phyloP scores from a whole-genome alignment of 1,140 invertebrate genomes.

The Sarcophaga peregrina region DNA sequence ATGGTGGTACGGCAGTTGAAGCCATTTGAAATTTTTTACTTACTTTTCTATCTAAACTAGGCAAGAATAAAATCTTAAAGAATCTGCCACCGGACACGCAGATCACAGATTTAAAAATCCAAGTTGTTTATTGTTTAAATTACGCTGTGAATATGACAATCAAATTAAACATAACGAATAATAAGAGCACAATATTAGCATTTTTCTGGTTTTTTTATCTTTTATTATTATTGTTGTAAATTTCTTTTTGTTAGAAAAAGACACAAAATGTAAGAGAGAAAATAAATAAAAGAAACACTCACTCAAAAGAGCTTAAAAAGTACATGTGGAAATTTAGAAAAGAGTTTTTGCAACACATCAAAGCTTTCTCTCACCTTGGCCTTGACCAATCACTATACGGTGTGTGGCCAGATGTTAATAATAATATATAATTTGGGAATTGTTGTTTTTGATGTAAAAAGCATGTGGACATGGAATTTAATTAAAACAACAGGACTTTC shows the following conservation, averaged over 20 bases:
- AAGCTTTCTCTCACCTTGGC: constrained; percentile 51
- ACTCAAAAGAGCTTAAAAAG: background rate
- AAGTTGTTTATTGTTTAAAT: constrained; percentile 7
- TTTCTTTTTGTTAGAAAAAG: no score
- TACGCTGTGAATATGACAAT: constrained; percentile 37
- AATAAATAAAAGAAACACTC: no score
- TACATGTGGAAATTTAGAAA: background rate
- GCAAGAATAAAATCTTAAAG: background rate
- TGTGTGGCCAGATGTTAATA: no score
- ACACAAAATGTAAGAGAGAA: constrained; percentile 19
- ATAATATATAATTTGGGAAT: no score
- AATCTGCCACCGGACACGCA: constrained; percentile 39
- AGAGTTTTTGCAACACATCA: constrained; percentile 1
- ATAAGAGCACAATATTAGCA: background rate
- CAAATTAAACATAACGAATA: background rate
- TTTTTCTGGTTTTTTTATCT: constrained; percentile 1
- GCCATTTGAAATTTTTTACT: constrained; percentile 51
- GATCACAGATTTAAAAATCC: background rate
- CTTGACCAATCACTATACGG: constrained; percentile 44
- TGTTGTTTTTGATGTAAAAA: no score
- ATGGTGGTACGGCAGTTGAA: constrained; percentile 51
- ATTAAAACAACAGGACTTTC: no score
- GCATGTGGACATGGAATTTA: no score
- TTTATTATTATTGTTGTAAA: no score
- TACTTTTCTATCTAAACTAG: background rate